Evolutionary conservation across 2,888 invertebrate species (phyloP), one percentile per base, ranked within the genome.

Genomic region (Lasioglossum marginatum): DNA sequence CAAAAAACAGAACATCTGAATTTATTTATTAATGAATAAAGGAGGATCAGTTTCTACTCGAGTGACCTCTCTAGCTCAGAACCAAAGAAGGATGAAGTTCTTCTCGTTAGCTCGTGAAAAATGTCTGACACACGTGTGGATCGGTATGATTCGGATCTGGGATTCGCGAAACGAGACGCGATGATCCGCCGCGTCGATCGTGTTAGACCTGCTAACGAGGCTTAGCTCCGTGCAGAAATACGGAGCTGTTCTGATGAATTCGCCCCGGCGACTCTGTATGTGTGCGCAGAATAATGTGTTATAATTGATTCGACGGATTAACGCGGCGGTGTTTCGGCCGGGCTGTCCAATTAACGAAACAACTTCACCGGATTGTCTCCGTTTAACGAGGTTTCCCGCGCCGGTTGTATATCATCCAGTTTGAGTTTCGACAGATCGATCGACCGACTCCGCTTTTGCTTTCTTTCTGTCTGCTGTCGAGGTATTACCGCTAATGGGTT

Each of bases 281-380:
- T 63, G 23, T 37, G 68, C 23, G 68, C 37, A 66, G 40, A 83
- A 87, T 83, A 80, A 43, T 76, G 43, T 40, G 74, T 78, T 72
- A 79, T 84, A 79, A 84, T 84, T 79, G 85, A 79, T 84, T 79
- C 78, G 10, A 63, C 34, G 63, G 77, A 79, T 83, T 72, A 83
- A 83, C 83, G 72, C 43, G n/a, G 12, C 76, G 31, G 16, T 34
- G 40, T 70, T 74, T 73, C 31, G 45, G 19, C 45, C 78, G 23
- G 68, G 34, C 57, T 43, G 66, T 85, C 77, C 79, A 85, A 85
- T 85, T 85, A 85, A 76, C 68, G 79, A 77, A 80, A 74, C 85
- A 74, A 79, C 85, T 85, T 77, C 52, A 23, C 31, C 48, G 72
- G 79, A 74, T 80, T 77, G 79, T 77, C 85, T 68, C 60, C 68